Base-by-base conservation (phyloP, 1,140 invertebrate genomes). In the Physella acuta region DNA sequence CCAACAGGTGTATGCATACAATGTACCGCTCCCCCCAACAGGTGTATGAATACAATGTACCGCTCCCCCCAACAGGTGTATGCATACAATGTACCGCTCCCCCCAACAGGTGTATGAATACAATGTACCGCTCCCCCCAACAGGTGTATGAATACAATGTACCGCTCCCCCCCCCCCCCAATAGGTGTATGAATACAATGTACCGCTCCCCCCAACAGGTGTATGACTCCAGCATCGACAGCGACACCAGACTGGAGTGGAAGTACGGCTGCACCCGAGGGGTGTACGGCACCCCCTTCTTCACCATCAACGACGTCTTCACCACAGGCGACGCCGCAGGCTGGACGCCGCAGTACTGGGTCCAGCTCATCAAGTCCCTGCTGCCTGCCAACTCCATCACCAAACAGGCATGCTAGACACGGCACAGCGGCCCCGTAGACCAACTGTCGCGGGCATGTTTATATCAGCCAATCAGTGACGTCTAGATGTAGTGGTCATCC, bases 251-350 rank as follows among this genome's bases (percentile, higher is more conserved):
- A 14, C 59, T 77, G 2, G 77, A 64, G 11, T 80, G 75, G 75
- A 78, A 80, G 72, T 80, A 80, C 51, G 74, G 75, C 20, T 74
- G 72, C 36, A 74, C 77, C 37, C 61, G 78, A 51, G 78, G 75
- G 2, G 73, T 81, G 14, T 67, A 73, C 11, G 72, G 73, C 16
- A 79, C 79, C 2, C 79, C 79, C 3, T 71, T 71, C 8, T 79
- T 77, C 51, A 72, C 76, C n/a, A 20, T 81, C 1, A 81, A 81
- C 65, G 79, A 78, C 61, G 72, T 81, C 33, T 55, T 68, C 5
- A 71, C 78, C 11, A 44, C 34, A 0, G 76, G 74, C 0, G 74
- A 77, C 20, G 49, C 71, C 5, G 58, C 64, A 2, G n/a, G n/a
- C n/a, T 79, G 76, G 76, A 75, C 72, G 0, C 52, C 76, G 0